Base-by-base conservation (phyloP, 2,797 vertebrate genomes). In the Danio albolineatus region DNA sequence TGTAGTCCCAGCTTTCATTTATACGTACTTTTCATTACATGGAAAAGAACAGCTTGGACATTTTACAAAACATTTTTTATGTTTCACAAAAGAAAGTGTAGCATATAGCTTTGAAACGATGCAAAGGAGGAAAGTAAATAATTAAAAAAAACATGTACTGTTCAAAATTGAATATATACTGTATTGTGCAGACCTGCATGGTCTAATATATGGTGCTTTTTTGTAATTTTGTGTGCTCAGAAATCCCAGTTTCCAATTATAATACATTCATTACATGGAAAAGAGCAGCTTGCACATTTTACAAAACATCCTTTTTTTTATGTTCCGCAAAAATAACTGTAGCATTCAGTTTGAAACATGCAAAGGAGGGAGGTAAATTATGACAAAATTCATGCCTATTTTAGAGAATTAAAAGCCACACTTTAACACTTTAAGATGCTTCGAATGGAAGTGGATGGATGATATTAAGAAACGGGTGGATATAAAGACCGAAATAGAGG, bases 351-450 rank as follows among this genome's bases (percentile, higher is more conserved):
- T 54, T 71, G 38, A n/a, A 71, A 54, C 10, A 5, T 2, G n/a
- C n/a, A n/a, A 5, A 19, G 36, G 19, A 21, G 14, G 9, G 2
- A 7, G 14, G 6, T 14, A 38, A 59, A 8, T 59, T 12, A 59
- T 59, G 12, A 36, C 3, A 38, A 28, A 38, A 36, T 67, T 51
- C 4, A 38, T 39, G 10, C 9, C 2, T 7, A 6, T 41, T 19
- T n/a, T 10, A 39, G 66, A 72, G 84, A 84, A 84, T 84, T 85
- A 79, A 86, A 86, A 76, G 78, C 80, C 71, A 83, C 74, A 76
- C 75, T 38, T 12, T 7, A 64, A 59, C 13, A 44, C 56, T 56
- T 60, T 66, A 7, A 43, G 39, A 10, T 46, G n/a, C 38, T 66
- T 59, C 51, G n/a, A 14, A 67, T 2, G 10, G 41, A 73, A 39